Evolutionary conservation across 2,113 vertebrate genomes (phyloP), one percentile per base, ranked within the genome.

Genomic region (Tragelaphus strepsiceros): DNA sequence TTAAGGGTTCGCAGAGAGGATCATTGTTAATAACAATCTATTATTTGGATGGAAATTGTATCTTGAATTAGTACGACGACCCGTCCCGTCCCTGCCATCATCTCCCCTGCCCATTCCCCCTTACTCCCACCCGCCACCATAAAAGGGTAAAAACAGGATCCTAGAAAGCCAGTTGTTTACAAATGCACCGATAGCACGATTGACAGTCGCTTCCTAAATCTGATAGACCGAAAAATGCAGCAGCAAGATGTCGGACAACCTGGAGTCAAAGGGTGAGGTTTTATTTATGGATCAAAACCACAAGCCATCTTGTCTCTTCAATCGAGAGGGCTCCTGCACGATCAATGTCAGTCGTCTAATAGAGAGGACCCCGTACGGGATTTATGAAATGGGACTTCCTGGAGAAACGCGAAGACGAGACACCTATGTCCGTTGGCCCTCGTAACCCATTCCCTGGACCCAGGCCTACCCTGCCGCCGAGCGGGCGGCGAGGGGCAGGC

Each of bases 211-310:
- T 86, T 46, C 78, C 0, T 14, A 21, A 56, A 8, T 67, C 11
- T 53, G 93, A 85, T 3, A 43, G 80, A 78, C 84, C 95, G 9
- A 64, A 7, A 78, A 6, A n/a, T 2, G 32, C 67, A 39, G 2
- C 77, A 97, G 10, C 97, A 97, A 96, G 96, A 98, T 97, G 98
- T 96, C 98, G 97, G 98, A 89, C 97, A 0, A 86, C n/a, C 64
- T 19, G 11, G 10, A 94, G 91, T 78, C 81, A 54, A 91, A 62
- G 94, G 74, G 30, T 30, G 96, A 92, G 90, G 96, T 82, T 86
- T 77, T 90, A 46, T 86, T 86, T 46, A 54, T 14, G 15, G 3
- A 46, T 28, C 8, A 54, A 77, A 32, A 62, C 28, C 81, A 6
- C 88, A 35, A 46, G 87, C 97, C 92, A 35, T 96, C 77, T 96